phyloP scores from a whole-genome alignment of 2,113 vertebrate species.

The Daubentonia madagascariensis region DNA sequence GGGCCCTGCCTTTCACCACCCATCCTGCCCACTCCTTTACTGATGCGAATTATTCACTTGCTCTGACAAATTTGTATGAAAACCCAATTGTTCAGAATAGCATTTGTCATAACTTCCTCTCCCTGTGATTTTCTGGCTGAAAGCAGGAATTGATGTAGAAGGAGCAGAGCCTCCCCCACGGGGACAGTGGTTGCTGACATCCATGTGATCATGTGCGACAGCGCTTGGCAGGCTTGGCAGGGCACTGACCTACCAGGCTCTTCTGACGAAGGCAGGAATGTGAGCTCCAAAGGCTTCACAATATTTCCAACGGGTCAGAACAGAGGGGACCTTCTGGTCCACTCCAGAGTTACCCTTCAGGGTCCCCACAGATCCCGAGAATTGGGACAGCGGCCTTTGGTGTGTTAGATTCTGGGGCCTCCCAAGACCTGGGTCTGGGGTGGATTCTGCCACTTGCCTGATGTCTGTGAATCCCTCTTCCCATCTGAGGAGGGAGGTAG shows the following conservation, averaged over 20 bases:
- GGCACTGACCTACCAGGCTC: background rate
- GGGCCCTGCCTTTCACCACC: background rate
- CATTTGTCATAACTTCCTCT: background rate
- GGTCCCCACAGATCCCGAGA: background rate
- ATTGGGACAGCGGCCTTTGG: background rate
- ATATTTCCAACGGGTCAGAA: background rate
- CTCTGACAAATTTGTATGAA: background rate
- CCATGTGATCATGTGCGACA: accelerated
- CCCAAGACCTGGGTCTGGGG: background rate
- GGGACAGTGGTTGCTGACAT: background rate
- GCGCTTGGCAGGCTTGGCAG: background rate
- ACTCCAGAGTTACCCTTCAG: background rate
- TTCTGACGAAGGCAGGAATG: background rate
- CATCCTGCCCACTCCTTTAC: background rate
- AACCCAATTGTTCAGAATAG: background rate
- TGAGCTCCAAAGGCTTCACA: background rate
- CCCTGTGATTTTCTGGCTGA: too few species aligned
- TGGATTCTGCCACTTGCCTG: background rate
- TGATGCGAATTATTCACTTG: accelerated
- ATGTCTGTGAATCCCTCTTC: background rate
- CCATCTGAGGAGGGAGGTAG: accelerated
- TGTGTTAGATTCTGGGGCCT: background rate
- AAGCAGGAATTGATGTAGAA: background rate
- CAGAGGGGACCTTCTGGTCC: background rate
- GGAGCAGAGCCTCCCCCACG: background rate